Evolutionary conservation across 2,888 invertebrate genomes (phyloP).

Genomic region (Dicyrtoma fusca): DNA sequence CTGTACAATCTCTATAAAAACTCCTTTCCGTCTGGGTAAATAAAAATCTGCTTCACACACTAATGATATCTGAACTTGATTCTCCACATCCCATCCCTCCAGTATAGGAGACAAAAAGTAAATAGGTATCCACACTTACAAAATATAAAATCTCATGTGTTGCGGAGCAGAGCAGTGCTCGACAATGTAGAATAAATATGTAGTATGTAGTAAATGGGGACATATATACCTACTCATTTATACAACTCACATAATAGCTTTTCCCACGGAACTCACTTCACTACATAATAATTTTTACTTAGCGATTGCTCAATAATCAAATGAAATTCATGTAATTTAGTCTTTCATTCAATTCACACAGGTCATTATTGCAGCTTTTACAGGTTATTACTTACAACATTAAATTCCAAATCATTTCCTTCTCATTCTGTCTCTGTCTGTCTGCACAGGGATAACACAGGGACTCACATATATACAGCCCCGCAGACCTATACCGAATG

Average conservation of each 20-base stretch:
- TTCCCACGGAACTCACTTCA: constrained; percentile 26
- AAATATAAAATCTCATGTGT: too few relatives aligned
- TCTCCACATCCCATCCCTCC: too few relatives aligned
- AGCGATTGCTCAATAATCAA: constrained; percentile 19
- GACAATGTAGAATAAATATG: too few relatives aligned
- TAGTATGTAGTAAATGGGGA: too few relatives aligned
- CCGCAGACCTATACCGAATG: too few relatives aligned
- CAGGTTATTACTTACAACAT: constrained; percentile 8
- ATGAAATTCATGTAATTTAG: constrained; percentile 8
- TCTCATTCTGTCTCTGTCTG: too few relatives aligned
- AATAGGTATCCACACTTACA: too few relatives aligned
- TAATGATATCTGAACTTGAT: too few relatives aligned
- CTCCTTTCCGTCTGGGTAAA: not conserved
- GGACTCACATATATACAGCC: too few relatives aligned
- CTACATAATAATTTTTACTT: constrained; percentile 2
- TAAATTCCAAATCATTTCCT: constrained; percentile 24
- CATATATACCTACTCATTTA: not conserved
- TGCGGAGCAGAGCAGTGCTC: too few relatives aligned
- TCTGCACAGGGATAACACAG: too few relatives aligned
- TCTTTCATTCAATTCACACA: not conserved
- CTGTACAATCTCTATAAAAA: constrained; percentile 11
- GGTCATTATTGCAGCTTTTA: constrained; percentile 1
- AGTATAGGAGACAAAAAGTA: too few relatives aligned
- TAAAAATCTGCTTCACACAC: not conserved
- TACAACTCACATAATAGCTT: constrained; percentile 1